These are phyloP conservation scores for Boloria selene DNA, from an alignment of 2,888 invertebrate species.

Conservation along the genomic window DNA sequence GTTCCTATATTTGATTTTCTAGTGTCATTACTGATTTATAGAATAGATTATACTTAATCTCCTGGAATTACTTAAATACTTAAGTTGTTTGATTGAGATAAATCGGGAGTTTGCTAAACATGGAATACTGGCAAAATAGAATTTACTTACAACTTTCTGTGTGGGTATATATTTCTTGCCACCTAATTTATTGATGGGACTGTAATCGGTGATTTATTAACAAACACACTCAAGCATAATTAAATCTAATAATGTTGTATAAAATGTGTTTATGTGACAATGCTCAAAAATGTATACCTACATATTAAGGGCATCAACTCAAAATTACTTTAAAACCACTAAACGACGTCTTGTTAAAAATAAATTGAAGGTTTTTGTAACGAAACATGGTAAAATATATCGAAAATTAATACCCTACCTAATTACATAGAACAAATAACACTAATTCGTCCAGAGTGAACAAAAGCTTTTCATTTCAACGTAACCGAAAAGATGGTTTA, in stretches of 20 bases:
- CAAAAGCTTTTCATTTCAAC: conserved; percentile 63
- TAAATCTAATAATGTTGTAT: too few species aligned
- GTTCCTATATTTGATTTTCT: conserved; percentile 11
- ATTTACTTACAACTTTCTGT: too few species aligned
- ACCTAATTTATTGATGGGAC: too few species aligned
- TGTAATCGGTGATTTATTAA: too few species aligned
- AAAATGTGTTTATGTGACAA: too few species aligned
- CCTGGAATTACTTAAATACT: background rate
- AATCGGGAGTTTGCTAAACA: background rate
- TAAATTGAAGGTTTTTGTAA: background rate
- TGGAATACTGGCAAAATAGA: too few species aligned
- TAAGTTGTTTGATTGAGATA: background rate
- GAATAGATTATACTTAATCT: background rate
- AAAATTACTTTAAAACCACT: too few species aligned
- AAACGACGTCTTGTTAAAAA: too few species aligned
- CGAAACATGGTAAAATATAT: conserved; percentile 9
- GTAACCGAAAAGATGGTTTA: conserved; percentile 64
- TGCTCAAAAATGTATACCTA: too few species aligned
- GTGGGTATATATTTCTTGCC: too few species aligned
- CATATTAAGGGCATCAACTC: too few species aligned
- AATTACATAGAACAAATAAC: conserved; percentile 44
- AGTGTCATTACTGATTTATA: background rate
- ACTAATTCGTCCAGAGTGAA: conserved; percentile 51
- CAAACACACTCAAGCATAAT: too few species aligned
- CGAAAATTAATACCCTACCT: conserved; percentile 27